Evolutionary conservation across 2,113 vertebrate species (phyloP).

Genomic region (Phaetusa simplex): DNA sequence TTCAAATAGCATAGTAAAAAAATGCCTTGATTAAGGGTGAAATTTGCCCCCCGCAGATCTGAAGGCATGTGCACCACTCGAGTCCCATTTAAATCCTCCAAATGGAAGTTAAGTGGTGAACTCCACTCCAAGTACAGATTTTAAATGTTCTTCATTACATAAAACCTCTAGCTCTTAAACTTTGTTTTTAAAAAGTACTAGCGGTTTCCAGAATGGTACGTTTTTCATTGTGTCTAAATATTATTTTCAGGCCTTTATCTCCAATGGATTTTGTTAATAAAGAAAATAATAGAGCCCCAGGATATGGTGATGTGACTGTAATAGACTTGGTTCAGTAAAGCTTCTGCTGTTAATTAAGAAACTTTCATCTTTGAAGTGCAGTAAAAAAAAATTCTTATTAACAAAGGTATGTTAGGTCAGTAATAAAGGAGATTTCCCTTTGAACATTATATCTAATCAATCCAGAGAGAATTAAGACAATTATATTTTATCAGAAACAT

Average conservation of each 20-base stretch:
- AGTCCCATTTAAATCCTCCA: slow-evolving; percentile 23
- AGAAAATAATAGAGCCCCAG: slow-evolving; percentile 63
- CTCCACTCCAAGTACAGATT: neutral
- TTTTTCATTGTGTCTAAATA: slow-evolving; percentile 62
- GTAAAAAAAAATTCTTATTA: slow-evolving; percentile 61
- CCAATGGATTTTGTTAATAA: slow-evolving; percentile 69
- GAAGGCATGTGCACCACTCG: neutral
- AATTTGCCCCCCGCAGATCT: neutral
- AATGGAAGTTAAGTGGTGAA: slow-evolving; percentile 23
- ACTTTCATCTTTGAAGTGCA: slow-evolving; percentile 74
- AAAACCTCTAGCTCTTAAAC: slow-evolving; percentile 51
- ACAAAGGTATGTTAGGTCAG: slow-evolving; percentile 66
- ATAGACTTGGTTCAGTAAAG: slow-evolving; percentile 70
- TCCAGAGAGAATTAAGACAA: slow-evolving; percentile 71
- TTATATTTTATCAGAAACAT: slow-evolving; percentile 74
- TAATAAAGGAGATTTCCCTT: slow-evolving; percentile 70
- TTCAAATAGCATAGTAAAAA: neutral
- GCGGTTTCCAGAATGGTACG: neutral
- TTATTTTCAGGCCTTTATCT: slow-evolving; percentile 58
- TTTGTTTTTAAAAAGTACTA: slow-evolving; percentile 45
- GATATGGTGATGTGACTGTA: slow-evolving; percentile 67
- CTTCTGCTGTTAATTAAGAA: slow-evolving; percentile 79
- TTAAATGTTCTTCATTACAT: slow-evolving; percentile 52
- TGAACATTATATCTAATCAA: slow-evolving; percentile 69
- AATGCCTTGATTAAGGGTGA: neutral